Conservation (phyloP, 2,888 invertebrate genomes). For the Pseudococcus longispinus region DNA sequence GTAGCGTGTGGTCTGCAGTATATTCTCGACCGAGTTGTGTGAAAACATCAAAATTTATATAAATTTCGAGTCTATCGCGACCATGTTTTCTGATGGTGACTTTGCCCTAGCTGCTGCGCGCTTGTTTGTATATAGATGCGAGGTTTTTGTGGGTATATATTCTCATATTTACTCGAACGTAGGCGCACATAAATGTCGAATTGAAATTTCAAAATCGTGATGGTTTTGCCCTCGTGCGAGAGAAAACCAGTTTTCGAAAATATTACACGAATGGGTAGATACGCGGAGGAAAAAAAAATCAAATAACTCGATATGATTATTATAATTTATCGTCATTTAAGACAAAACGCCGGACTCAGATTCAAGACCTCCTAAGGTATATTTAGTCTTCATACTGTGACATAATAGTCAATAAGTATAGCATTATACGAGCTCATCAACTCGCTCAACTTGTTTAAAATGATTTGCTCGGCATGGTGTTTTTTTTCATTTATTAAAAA, state of each 20-base stretch:
- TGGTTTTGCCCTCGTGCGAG: background rate
- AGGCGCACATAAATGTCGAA: conserved; percentile 26
- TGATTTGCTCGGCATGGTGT: conserved; percentile 52
- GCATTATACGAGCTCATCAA: conserved; percentile 55
- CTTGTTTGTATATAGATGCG: background rate
- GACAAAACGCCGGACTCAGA: conserved; percentile 50
- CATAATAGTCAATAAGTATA: conserved; percentile 57
- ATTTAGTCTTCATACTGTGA: conserved; percentile 56
- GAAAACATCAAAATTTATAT: conserved; percentile 40
- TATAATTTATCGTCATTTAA: conserved; percentile 54
- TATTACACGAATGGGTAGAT: background rate
- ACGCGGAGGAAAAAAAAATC: background rate
- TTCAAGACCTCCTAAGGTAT: conserved; percentile 55
- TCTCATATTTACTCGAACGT: background rate
- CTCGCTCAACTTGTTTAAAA: conserved; percentile 46
- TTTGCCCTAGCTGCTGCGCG: background rate
- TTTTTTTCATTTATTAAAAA: conserved; percentile 54
- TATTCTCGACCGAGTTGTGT: background rate
- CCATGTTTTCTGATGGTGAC: background rate
- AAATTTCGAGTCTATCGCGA: conserved; percentile 24
- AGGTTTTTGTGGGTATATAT: background rate
- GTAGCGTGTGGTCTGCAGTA: conserved; percentile 50
- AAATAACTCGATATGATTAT: conserved; percentile 47
- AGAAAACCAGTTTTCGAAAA: conserved; percentile 44
- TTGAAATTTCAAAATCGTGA: conserved; percentile 33